Evolutionary conservation across 1,140 invertebrate genomes (phyloP).

Genomic region (Tetranychus cinnabarinus): DNA sequence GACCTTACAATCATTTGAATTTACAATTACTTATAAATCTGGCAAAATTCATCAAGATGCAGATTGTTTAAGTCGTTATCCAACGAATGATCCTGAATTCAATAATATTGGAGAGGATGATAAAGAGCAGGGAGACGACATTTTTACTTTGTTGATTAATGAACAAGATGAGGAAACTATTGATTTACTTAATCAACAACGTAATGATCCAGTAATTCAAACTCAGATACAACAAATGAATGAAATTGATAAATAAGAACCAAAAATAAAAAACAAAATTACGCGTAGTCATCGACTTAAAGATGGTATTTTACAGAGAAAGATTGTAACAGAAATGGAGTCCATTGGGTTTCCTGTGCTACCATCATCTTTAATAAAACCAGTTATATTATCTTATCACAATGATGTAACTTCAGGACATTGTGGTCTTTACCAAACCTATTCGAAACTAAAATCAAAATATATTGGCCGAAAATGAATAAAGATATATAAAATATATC

Average conservation of each 20-base stretch:
- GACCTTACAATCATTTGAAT: conserved; percentile 24
- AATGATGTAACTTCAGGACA: conserved; percentile 2
- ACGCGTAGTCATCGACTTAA: too few species aligned
- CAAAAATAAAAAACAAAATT: too few species aligned
- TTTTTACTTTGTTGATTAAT: too few species aligned
- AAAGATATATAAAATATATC: neutral
- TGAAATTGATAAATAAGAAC: too few species aligned
- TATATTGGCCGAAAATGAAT: conserved; percentile 4
- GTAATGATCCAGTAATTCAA: too few species aligned
- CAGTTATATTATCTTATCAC: neutral
- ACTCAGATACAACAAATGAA: too few species aligned
- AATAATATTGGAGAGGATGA: too few species aligned
- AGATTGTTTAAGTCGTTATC: conserved; percentile 1
- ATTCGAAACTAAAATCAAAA: neutral
- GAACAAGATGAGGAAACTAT: too few species aligned
- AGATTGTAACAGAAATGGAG: too few species aligned
- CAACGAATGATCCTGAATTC: neutral
- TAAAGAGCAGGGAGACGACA: too few species aligned
- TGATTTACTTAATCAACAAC: too few species aligned
- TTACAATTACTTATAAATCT: conserved; percentile 21
- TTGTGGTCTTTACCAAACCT: neutral
- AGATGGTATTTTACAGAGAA: too few species aligned
- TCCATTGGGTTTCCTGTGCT: neutral
- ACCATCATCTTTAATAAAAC: neutral
- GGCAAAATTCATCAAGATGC: conserved; percentile 13